Evolutionary conservation across 2,113 vertebrate species (phyloP).

Genomic region (Ceratotherium simum): DNA sequence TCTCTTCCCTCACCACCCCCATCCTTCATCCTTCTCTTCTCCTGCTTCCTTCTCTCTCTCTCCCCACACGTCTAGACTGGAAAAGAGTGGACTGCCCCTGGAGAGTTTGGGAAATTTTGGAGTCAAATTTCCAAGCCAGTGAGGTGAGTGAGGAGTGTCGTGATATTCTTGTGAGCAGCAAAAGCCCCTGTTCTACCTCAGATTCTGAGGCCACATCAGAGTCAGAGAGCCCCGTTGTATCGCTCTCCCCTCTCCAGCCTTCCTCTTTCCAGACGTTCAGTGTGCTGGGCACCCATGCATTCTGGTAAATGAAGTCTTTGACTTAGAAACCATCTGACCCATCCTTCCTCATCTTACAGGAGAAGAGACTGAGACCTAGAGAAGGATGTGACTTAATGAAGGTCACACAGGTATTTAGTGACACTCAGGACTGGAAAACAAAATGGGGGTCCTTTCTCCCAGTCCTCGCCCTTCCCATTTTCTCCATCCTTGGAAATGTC

Average conservation of each 20-base stretch:
- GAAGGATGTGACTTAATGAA: background rate
- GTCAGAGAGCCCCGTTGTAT: fast-evolving
- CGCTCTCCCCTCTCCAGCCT: background rate
- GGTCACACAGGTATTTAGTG: background rate
- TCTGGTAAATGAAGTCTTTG: background rate
- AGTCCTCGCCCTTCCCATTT: background rate
- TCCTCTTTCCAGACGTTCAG: background rate
- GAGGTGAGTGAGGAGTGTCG: conserved; percentile 87
- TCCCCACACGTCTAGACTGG: conserved; percentile 87
- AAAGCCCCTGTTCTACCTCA: background rate
- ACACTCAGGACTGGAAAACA: background rate
- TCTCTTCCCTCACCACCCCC: background rate
- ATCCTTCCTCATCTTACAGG: background rate
- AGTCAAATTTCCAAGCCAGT: conserved; percentile 93
- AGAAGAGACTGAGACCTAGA: background rate
- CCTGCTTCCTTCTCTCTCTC: too few relatives aligned
- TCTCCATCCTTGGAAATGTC: background rate
- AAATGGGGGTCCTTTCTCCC: background rate
- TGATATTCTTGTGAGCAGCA: background rate
- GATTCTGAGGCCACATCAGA: background rate
- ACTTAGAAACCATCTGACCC: background rate
- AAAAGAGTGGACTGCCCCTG: conserved; percentile 95
- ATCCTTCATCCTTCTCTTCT: background rate
- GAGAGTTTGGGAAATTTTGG: conserved; percentile 95
- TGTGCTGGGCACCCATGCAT: fast-evolving